Conservation (phyloP, 2,113 vertebrate species). For the Sterrhoptilus dennistouni region DNA sequence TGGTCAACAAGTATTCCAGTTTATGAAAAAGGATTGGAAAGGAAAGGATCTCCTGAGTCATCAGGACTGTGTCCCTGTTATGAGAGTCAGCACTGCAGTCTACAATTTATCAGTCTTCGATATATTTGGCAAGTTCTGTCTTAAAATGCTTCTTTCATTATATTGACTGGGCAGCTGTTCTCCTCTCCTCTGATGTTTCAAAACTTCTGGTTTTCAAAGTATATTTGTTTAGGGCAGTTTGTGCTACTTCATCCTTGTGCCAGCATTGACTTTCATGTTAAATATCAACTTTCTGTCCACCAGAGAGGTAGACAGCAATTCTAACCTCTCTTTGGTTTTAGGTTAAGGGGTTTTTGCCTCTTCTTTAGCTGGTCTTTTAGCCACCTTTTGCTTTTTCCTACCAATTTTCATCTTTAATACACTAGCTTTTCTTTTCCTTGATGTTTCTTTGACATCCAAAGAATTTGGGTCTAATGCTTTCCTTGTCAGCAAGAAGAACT, state of each 20-base stretch:
- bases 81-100: neutral
- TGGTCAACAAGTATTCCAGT: neutral
- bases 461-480: neutral
- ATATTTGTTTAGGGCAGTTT: neutral
- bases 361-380: neutral
- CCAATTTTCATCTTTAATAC: neutral
- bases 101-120: neutral
- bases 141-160: neutral
- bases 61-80: neutral
- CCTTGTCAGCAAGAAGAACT: neutral
- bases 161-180: neutral
- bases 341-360: neutral
- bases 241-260: neutral
- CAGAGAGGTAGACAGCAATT: neutral
- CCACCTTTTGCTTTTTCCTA: neutral
- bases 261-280: neutral
- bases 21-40: neutral
- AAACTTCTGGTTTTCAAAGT: neutral
- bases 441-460: neutral
- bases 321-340: neutral
- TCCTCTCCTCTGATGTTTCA: neutral
- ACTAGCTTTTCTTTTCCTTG: neutral
- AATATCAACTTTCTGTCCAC: neutral
- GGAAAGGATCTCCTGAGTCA: neutral
- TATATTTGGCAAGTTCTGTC: neutral